Evolutionary conservation across 2,113 vertebrate species (phyloP), one percentile per base, ranked within the genome.

Genomic region (Cryptomyrus ogoouensis): DNA sequence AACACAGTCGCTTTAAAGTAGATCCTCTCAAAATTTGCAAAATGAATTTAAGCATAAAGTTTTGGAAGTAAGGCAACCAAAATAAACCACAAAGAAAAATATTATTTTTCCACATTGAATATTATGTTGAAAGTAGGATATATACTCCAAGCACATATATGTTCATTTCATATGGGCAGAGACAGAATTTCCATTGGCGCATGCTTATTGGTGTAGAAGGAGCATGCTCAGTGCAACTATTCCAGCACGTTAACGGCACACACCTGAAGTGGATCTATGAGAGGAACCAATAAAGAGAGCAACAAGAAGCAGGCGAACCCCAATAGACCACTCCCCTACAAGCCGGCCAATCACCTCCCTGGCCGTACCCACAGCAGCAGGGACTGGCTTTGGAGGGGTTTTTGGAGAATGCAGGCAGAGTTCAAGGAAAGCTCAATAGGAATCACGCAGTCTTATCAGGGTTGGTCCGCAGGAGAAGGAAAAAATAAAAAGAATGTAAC

Each of bases 371-470:
- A 44, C 77, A 53, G 13, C 85, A 35, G 17, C 46, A 83, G 70
- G 87, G 66, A 50, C 35, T 31, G 89, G 89, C 58, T 66, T 66
- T 47, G 27, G 39, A 80, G 47, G 77, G 39, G 24, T 31, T 91
- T 91, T 86, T 46, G 74, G 83, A 42, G 62, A 74, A 89, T 44
- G 74, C 58, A 80, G 88, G 80, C 35, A 50, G 31, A 66, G 88
- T 88, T 90, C 77, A 89, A 89, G 52, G 70, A n/a, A 35, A 87
- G 83, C 50, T 91, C 88, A 91, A 89, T 89, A 83, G 70, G 88
- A 89, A 93, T 89, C 58, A 90, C 70, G 90, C 90, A 92, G 89
- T 92, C 92, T 93, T 93, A 92, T 93, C 92, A 90, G 89, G 91
- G 46, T 92, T 92, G 90, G 91, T 92, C 91, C 91, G 84, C 47